Evolutionary conservation across 1,140 invertebrate genomes (phyloP).

Genomic region (Globodera rostochiensis): DNA sequence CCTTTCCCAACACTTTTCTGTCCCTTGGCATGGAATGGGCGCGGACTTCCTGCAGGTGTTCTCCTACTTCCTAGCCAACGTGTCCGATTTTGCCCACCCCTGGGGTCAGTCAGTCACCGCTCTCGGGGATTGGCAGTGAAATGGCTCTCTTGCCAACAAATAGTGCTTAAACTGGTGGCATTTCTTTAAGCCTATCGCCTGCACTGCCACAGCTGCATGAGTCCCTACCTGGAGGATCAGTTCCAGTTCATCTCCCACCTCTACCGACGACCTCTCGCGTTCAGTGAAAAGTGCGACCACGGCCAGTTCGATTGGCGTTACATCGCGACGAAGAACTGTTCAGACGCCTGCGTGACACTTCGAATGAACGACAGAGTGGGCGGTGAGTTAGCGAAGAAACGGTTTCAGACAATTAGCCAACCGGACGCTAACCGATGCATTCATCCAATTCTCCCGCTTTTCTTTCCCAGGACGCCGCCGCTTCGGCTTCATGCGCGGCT

Average conservation of each 20-base stretch:
- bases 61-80: slow-evolving; percentile 30
- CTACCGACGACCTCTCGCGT: slow-evolving; percentile 58
- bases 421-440: background rate
- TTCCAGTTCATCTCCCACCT: slow-evolving; percentile 62
- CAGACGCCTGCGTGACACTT: slow-evolving; percentile 63
- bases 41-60: slow-evolving; percentile 30
- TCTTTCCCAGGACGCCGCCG: slow-evolving; percentile 49
- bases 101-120: slow-evolving; percentile 14
- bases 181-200: slow-evolving; percentile 61
- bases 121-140: background rate
- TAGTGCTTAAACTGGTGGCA: background rate
- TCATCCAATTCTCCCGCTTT: background rate
- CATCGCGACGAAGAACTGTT: slow-evolving; percentile 59
- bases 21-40: slow-evolving; percentile 18
- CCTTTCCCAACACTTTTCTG: background rate
- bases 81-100: slow-evolving; percentile 28
- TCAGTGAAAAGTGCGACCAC: slow-evolving; percentile 61
- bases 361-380: slow-evolving; percentile 64
- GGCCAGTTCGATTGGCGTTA: slow-evolving; percentile 58
- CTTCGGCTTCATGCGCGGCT: slow-evolving; percentile 64
- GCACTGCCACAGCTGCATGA: slow-evolving; percentile 64
- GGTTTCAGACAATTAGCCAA: background rate
- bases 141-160: background rate
- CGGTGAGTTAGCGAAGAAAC: slow-evolving; percentile 41
- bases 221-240: slow-evolving; percentile 61